These are phyloP conservation scores for Takifugu ocellatus DNA, from an alignment of 2,797 vertebrate genomes.

Conservation along the genomic window DNA sequence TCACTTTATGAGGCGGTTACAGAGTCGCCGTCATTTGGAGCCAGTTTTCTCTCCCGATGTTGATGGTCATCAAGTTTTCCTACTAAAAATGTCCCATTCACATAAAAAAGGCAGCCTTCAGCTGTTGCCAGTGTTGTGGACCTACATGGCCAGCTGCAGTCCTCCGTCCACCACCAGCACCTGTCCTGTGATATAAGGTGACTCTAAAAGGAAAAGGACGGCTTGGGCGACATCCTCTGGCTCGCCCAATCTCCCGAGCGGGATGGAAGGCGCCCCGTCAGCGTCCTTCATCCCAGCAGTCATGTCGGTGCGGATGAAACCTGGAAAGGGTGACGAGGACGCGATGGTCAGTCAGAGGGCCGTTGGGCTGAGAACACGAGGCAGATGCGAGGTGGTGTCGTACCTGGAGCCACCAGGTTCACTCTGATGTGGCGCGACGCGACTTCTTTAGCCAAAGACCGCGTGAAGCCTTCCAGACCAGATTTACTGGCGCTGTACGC, in stretches of 20 bases:
- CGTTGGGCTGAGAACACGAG: neutral
- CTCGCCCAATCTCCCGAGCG: conserved; percentile 86
- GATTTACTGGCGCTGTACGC: conserved; percentile 91
- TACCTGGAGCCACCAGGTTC: conserved; percentile 92
- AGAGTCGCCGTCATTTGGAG: too few species aligned
- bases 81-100: neutral
- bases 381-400: neutral
- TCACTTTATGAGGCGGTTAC: neutral
- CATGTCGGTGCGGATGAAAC: conserved; percentile 91
- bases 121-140: neutral
- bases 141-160: conserved; percentile 81
- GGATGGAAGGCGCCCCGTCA: conserved; percentile 69
- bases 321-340: conserved; percentile 55
- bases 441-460: conserved; percentile 92
- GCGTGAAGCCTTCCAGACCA: conserved; percentile 90
- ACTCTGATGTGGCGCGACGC: conserved; percentile 85
- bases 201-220: conserved; percentile 85
- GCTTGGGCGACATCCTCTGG: conserved; percentile 84
- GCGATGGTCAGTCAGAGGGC: neutral
- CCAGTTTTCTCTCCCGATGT: too few species aligned
- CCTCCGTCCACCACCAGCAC: conserved; percentile 90
- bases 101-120: neutral
- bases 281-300: conserved; percentile 81
- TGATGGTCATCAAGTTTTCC: neutral
- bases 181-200: conserved; percentile 87